Conservation (phyloP, 2,797 vertebrate species). For the Nyctalus aviator region DNA sequence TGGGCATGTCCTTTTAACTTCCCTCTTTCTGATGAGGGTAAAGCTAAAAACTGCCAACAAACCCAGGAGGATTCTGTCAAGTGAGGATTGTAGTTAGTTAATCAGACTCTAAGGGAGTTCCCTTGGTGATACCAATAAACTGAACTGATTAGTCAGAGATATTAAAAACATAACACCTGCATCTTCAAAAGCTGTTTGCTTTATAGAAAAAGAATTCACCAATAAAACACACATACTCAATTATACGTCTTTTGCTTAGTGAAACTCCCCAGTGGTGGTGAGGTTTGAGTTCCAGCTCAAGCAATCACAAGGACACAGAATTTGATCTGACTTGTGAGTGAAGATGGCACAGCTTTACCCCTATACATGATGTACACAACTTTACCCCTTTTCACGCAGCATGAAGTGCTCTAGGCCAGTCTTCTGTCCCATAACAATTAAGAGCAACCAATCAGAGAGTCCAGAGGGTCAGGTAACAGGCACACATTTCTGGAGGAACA, state of each 20-base stretch:
- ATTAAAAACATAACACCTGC: not conserved
- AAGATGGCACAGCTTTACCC: not conserved
- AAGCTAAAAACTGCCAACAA: constrained; percentile 62
- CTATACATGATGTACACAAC: not conserved
- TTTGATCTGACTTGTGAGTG: not conserved
- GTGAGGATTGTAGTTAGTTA: not conserved
- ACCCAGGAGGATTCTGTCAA: constrained; percentile 44
- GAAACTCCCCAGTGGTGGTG: not conserved
- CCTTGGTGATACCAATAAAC: not conserved
- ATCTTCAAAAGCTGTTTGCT: constrained; percentile 49
- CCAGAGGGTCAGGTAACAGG: not conserved
- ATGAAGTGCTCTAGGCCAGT: not conserved
- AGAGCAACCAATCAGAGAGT: not conserved
- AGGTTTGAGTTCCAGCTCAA: constrained; percentile 12
- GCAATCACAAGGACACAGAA: not conserved
- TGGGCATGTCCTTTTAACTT: constrained; percentile 76
- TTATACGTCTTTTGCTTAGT: not conserved
- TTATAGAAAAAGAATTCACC: not conserved
- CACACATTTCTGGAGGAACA: constrained; percentile 28
- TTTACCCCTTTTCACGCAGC: not conserved
- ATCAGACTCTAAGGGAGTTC: constrained; percentile 29
- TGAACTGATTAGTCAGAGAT: not conserved
- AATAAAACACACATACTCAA: not conserved
- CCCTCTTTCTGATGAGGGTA: constrained; percentile 64
- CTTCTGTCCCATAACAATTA: not conserved